Evolutionary conservation across 2,888 invertebrate genomes (phyloP).

Genomic region (Drosophila paranaensis): DNA sequence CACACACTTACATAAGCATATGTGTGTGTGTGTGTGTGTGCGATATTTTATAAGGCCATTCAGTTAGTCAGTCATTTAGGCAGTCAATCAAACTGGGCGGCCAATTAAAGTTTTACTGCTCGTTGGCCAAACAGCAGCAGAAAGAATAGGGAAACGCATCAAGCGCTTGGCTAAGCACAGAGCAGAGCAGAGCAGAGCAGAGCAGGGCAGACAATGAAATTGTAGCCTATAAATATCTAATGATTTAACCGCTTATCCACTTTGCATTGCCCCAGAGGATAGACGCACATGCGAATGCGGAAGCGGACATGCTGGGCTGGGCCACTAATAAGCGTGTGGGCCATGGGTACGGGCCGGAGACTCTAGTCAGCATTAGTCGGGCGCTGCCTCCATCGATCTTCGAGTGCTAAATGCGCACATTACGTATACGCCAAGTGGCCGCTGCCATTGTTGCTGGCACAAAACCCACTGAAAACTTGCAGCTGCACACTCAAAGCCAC

Average conservation of each 20-base stretch:
- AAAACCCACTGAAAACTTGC: conserved; percentile 30
- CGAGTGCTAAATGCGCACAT: conserved; percentile 38
- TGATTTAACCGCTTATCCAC: conserved; percentile 50
- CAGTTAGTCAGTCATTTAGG: conserved; percentile 75
- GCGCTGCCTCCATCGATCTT: conserved; percentile 14
- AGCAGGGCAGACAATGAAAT: conserved; percentile 49
- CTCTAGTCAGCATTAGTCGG: conserved; percentile 21
- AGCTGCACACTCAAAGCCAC: conserved; percentile 22
- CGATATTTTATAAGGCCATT: conserved; percentile 74
- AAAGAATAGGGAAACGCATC: conserved; percentile 26
- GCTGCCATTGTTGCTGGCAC: conserved; percentile 19
- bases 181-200: too few species aligned
- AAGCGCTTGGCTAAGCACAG: conserved; percentile 32
- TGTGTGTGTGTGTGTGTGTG: conserved; percentile 22
- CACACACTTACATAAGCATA: conserved; percentile 21
- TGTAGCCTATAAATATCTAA: conserved; percentile 54
- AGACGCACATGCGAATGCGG: conserved; percentile 13
- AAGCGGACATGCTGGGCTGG: not conserved
- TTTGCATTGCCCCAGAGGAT: conserved; percentile 16
- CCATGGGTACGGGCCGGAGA: not conserved
- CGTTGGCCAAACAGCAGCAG: conserved; percentile 40
- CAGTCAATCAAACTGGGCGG: conserved; percentile 72
- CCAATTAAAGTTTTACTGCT: conserved; percentile 74
- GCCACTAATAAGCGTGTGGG: conserved; percentile 10
- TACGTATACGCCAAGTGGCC: conserved; percentile 44